These are phyloP conservation scores for Aptenodytes forsteri DNA, from an alignment of 2,113 vertebrate genomes.

Conservation along the genomic window DNA sequence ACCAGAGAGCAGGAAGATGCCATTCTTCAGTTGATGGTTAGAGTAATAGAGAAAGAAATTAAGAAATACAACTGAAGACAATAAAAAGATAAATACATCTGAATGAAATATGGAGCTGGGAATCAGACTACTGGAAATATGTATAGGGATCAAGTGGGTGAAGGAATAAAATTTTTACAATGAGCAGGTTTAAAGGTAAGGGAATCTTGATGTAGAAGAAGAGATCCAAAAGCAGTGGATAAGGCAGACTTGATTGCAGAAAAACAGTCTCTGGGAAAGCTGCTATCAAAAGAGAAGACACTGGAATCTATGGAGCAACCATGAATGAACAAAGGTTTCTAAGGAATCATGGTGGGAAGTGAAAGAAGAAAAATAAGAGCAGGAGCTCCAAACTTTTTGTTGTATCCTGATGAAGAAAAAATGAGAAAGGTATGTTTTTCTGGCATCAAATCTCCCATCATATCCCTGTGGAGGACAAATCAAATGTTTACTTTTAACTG, in stretches of 20 bases:
- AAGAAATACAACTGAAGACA: not conserved
- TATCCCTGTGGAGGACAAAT: not conserved
- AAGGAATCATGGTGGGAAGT: not conserved
- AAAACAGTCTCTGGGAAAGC: not conserved
- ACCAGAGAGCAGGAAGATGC: not conserved
- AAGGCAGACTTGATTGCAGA: not conserved
- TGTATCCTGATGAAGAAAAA: not conserved
- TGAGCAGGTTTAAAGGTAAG: not conserved
- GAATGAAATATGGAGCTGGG: not conserved
- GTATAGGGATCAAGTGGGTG: not conserved
- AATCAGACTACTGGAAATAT: not conserved
- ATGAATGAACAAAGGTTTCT: not conserved
- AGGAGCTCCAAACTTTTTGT: not conserved
- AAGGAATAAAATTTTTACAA: not conserved
- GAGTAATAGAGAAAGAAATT: not conserved
- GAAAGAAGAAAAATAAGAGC: not conserved
- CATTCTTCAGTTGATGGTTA: not conserved
- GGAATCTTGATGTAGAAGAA: not conserved
- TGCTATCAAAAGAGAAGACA: not conserved
- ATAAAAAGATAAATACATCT: not conserved
- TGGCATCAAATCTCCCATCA: not conserved
- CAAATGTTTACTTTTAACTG: not conserved
- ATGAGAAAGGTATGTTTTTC: not conserved
- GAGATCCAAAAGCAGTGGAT: not conserved
- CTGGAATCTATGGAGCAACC: not conserved